These are phyloP conservation scores for Tetramorium parvispinum DNA, from an alignment of 1,140 invertebrate species.

Conservation along the genomic window DNA sequence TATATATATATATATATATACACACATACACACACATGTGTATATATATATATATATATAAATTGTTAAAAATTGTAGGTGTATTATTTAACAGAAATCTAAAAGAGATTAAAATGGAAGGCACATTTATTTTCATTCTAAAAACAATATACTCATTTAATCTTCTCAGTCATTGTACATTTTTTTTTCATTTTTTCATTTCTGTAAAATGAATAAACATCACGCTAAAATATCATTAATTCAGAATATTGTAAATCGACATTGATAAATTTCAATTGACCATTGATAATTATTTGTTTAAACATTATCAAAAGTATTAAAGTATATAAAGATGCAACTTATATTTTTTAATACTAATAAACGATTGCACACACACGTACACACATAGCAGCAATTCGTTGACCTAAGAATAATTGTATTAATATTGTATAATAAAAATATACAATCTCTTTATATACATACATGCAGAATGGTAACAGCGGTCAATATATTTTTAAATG, in stretches of 20 bases:
- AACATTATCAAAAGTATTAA: constrained; percentile 32
- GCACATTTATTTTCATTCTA: constrained; percentile 25
- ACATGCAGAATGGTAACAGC: neutral
- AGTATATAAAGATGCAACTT: constrained; percentile 50
- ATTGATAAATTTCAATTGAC: neutral
- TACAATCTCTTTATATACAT: constrained; percentile 29
- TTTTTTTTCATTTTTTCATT: constrained; percentile 19
- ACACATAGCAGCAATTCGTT: constrained; percentile 13
- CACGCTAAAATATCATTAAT: constrained; percentile 40
- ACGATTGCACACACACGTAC: constrained; percentile 24
- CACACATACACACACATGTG: constrained; percentile 1
- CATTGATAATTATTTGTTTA: constrained; percentile 35
- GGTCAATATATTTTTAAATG: constrained; percentile 64
- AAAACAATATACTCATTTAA: constrained; percentile 43
- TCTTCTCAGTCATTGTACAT: constrained; percentile 30
- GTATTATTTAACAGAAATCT: constrained; percentile 48
- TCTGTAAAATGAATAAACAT: constrained; percentile 38
- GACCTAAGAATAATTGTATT: constrained; percentile 43
- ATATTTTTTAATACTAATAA: constrained; percentile 56
- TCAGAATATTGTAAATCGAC: constrained; percentile 26
- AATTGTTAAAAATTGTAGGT: constrained; percentile 42
- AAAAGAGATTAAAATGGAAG: constrained; percentile 45
- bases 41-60: neutral
- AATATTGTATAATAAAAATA: constrained; percentile 37
- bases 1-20: neutral